Base-by-base conservation (phyloP, 2,888 invertebrate genomes). In the Drosophila nigritarsus region DNA sequence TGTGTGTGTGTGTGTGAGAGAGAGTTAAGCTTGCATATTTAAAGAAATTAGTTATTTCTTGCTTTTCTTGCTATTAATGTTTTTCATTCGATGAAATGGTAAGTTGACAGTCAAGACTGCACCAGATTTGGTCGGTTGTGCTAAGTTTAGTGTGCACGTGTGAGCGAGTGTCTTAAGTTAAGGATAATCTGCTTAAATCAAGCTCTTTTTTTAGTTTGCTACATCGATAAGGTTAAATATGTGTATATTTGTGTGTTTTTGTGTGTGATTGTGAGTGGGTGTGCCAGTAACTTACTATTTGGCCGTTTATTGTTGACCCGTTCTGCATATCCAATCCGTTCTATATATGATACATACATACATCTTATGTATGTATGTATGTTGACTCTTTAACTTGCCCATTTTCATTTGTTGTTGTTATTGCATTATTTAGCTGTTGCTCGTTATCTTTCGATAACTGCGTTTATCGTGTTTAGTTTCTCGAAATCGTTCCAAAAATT, bases 241-340 rank as follows among this genome's bases (percentile, higher is more conserved):
- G 29, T 40, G 18, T 32, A 7, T 30, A 15, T 38, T 27, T 59
- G 15, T 40, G 20, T n/a, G 50, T 59, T 49, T 65, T 38, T 38
- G 38, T 62, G n/a, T 49, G 64, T 42, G n/a, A 38, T 15, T 36
- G 20, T 56, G 15, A 59, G 18, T 38, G 30, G 32, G 40, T 73
- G 73, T 73, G 66, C 67, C 66, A 20, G 55, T 61, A 59, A 50
- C 66, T 60, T 62, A 32, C 51, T 56, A 18, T 51, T 77, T 58
- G 75, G 58, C 65, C 60, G 30, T 36, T 49, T n/a, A 34, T 34
- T 27, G 42, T 61, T 45, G 61, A 77, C 65, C 56, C 56, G 27
- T 65, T 30, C 75, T 75, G 78, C 73, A 53, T 65, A 65, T 56
- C 77, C 60, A 58, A 73, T 63, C 54, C 78, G 36, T 55, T 73